A percentile compares a stretch with the other conserved stretches of the same genome.
These are phyloP conservation scores for Mesocricetus auratus DNA, from an alignment of 2,113 vertebrate genomes.

Conservation along the genomic window DNA sequence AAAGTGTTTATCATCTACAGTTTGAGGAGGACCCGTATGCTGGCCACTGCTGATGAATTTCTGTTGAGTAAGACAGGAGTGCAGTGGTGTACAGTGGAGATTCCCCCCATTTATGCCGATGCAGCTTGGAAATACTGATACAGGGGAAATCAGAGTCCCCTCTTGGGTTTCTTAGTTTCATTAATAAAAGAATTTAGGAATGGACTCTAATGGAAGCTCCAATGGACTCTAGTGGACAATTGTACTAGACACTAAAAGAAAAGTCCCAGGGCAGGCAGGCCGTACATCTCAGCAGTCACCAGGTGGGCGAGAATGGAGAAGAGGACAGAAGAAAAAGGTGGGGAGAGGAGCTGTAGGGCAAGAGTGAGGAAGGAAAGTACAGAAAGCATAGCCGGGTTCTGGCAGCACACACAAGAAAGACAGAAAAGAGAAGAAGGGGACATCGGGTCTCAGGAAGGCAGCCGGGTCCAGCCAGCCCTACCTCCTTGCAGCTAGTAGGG, in stretches of 20 bases:
- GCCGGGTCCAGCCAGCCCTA: neutral
- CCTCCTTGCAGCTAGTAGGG: neutral
- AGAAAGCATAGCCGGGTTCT: neutral
- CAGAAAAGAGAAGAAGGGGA: neutral
- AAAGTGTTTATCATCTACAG: neutral
- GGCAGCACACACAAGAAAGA: neutral
- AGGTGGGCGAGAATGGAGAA: neutral
- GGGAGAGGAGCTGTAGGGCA: too few species aligned
- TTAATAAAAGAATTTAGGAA: neutral
- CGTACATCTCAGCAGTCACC: neutral
- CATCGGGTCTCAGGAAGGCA: neutral
- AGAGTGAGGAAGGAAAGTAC: neutral
- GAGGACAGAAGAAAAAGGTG: neutral
- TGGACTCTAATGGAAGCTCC: neutral
- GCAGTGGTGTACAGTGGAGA: neutral
- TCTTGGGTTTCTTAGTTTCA: neutral
- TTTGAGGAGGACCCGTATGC: neutral
- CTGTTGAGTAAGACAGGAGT: neutral
- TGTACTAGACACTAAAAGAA: neutral
- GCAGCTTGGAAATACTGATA: constrained; percentile 91
- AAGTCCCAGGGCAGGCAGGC: neutral
- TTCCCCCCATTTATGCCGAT: constrained; percentile 88
- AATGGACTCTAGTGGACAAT: too few species aligned
- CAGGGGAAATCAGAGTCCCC: neutral
- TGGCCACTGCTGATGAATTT: neutral